Conservation (phyloP, 23 tunicate genomes). For the Halocynthia aurantium region DNA sequence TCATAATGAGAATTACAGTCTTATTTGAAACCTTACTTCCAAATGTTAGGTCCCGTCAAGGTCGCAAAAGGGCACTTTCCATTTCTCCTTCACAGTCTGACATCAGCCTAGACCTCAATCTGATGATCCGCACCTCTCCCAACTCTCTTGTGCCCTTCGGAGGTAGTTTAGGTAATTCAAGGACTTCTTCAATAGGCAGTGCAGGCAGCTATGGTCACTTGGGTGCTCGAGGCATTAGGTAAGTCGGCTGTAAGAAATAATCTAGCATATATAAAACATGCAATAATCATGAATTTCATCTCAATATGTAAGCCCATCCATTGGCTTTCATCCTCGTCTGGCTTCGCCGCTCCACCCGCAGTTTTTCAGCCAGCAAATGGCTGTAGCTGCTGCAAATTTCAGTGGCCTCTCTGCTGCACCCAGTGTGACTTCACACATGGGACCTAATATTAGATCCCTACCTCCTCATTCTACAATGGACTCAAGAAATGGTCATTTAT, state of each 20-base stretch:
- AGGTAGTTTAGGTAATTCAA: constrained; percentile 53
- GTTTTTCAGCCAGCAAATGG: constrained; percentile 9
- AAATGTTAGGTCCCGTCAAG: constrained; percentile 33
- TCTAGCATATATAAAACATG: not conserved
- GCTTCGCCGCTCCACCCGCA: constrained; percentile 24
- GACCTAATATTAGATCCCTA: too few species aligned
- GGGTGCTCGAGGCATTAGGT: constrained; percentile 86
- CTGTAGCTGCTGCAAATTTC: constrained; percentile 8
- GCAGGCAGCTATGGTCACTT: constrained; percentile 88
- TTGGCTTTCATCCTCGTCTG: constrained; percentile 19
- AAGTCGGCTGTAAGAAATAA: not conserved
- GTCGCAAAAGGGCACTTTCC: constrained; percentile 75
- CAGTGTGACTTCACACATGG: too few species aligned
- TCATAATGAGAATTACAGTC: not conserved
- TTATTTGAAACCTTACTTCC: not conserved
- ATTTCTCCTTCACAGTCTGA: constrained; percentile 87
- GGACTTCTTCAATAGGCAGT: constrained; percentile 80
- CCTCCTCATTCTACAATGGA: too few species aligned
- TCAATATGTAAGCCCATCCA: not conserved
- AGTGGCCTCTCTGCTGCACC: too few species aligned
- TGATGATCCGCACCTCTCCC: constrained; percentile 88
- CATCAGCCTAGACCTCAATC: constrained; percentile 42
- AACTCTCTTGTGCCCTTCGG: constrained; percentile 67
- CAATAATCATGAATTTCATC: not conserved
- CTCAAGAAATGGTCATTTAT: too few species aligned